Conservation (phyloP, 1,140 invertebrate species). For the Listronotus bonariensis region DNA sequence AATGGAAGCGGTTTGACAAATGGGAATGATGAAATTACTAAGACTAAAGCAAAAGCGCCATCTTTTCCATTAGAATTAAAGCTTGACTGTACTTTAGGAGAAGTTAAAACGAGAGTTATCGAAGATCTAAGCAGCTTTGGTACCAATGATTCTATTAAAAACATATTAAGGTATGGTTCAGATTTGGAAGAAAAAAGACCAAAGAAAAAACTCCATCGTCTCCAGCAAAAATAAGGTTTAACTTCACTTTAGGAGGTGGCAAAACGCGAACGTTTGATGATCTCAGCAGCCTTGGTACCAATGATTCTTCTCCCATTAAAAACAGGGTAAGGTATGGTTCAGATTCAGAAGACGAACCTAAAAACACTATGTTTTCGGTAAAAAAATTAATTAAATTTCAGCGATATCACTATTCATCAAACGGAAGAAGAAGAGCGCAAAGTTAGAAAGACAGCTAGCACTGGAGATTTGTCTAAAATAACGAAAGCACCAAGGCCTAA, state of each 20-base stretch:
- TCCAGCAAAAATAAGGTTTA: conserved; percentile 57
- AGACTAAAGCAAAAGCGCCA: conserved; percentile 76
- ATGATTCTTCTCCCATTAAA: conserved; percentile 14
- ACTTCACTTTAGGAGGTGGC: conserved; percentile 35
- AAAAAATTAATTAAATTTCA: conserved; percentile 73
- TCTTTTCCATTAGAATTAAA: conserved; percentile 61
- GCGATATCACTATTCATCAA: conserved; percentile 76
- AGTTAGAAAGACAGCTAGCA: conserved; percentile 76
- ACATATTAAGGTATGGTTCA: conserved; percentile 40
- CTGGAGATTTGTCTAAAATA: conserved; percentile 79
- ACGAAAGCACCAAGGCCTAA: conserved; percentile 63
- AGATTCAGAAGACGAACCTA: conserved; percentile 61
- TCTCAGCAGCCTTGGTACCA: conserved; percentile 12
- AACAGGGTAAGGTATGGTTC: conserved; percentile 43
- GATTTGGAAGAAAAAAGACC: conserved; percentile 63
- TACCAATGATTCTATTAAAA: conserved; percentile 13
- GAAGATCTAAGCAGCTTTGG: conserved; percentile 26
- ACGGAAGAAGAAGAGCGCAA: conserved; percentile 64
- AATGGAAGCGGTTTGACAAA: conserved; percentile 49
- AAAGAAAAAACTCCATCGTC: conserved; percentile 76
- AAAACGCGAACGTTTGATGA: conserved; percentile 23
- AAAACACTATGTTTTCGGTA: conserved; percentile 56
- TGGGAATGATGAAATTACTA: conserved; percentile 59
- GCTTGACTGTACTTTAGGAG: conserved; percentile 35
- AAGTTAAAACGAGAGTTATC: conserved; percentile 16